Percentiles rank a stretch among this genome's conserved stretches.
Evolutionary conservation across 1,140 invertebrate species (phyloP).

Genomic region (Ips nitidus): DNA sequence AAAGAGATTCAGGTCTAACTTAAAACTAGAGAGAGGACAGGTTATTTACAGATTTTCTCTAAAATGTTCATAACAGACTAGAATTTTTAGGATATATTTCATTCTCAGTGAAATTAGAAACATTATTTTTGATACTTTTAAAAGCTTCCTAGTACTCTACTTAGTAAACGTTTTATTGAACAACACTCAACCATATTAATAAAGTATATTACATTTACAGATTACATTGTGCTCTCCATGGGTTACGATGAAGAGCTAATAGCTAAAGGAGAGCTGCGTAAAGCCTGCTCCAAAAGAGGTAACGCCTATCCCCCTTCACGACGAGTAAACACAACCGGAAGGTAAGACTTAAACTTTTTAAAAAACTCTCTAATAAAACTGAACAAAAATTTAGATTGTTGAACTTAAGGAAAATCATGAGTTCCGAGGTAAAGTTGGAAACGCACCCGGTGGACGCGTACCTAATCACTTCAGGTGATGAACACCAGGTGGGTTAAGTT

Average conservation of each 20-base stretch:
- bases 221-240: not conserved
- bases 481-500: slow-evolving; percentile 66
- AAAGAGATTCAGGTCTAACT: too few relatives aligned
- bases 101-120: too few relatives aligned
- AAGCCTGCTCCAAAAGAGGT: slow-evolving; percentile 45
- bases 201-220: not conserved
- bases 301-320: slow-evolving; percentile 40
- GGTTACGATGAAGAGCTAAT: slow-evolving; percentile 30
- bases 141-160: too few relatives aligned
- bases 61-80: too few relatives aligned
- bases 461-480: slow-evolving; percentile 75
- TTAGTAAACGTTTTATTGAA: too few relatives aligned
- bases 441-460: slow-evolving; percentile 71
- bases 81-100: too few relatives aligned
- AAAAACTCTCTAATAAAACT: not conserved
- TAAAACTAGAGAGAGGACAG: too few relatives aligned
- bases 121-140: too few relatives aligned
- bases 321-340: slow-evolving; percentile 44
- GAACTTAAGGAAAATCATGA: slow-evolving; percentile 68
- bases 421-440: slow-evolving; percentile 60
- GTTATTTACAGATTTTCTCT: too few relatives aligned
- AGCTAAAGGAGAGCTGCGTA: slow-evolving; percentile 42
- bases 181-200: too few relatives aligned
- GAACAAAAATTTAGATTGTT: slow-evolving; percentile 49
- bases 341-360: not conserved